Evolutionary conservation across 2,888 invertebrate genomes (phyloP), one percentile per base, ranked within the genome.

Genomic region (Chrysolina oricalcia): DNA sequence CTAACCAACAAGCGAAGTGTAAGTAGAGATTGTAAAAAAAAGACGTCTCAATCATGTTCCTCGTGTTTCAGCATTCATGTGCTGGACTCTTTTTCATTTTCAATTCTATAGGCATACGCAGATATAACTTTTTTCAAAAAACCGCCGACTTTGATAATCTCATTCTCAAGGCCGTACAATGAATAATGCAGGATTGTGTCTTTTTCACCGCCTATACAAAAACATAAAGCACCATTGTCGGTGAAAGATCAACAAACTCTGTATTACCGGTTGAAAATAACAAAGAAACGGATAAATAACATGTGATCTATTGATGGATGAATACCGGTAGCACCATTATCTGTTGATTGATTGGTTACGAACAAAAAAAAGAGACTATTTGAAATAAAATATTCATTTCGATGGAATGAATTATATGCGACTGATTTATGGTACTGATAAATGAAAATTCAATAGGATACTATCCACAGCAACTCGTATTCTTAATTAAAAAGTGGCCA

Each of bases 171-270:
- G 53, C 23, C 53, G 59, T n/a, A 59, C 27, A 13, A 59, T 59
- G 59, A 59, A 59, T 59, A 59, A 59, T 59, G 59, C 59, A 59
- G 35, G 27, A 23, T 35, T n/a, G 59, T 11, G 2, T 23, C 35
- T 59, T 59, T 59, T 59, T 23, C 15, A 59, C 15, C 35, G n/a
- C 59, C 15, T 27, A 27, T 27, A 59, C 59, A 59, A 59, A 59
- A 59, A 59, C 59, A 59, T 59, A 59, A 59, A 59, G 35, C 59
- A 59, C 59, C 59, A 59, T 59, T 27, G 59, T 59, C 59, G 59
- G 59, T 59, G 59, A 59, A 35, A 35, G 59, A 59, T 59, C 59
- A 59, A 59, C 59, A 59, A 59, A 59, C 59, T 59, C 17, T 23
- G 35, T 35, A 59, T 59, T 59, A 59, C 59, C 59, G 59, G 27